phyloP scores from a whole-genome alignment of 2,797 vertebrate species.

The Hemibagrus guttatus region DNA sequence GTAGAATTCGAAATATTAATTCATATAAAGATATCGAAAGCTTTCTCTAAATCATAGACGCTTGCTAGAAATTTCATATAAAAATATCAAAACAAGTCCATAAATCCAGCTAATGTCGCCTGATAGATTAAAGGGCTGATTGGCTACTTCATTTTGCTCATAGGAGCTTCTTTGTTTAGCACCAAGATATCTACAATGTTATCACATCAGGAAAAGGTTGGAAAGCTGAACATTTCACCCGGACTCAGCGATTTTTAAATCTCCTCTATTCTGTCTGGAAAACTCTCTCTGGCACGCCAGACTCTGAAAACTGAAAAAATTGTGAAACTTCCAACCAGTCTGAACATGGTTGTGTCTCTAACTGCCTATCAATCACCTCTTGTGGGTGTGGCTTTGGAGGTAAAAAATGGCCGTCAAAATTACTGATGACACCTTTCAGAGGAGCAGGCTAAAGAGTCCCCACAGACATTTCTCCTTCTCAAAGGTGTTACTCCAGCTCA shows the following conservation, averaged over 20 bases:
- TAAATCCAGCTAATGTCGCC: background rate
- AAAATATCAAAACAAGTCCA: background rate
- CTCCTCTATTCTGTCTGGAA: too few species aligned
- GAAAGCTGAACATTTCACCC: background rate
- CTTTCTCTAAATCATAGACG: too few species aligned
- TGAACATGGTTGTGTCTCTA: background rate
- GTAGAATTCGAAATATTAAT: background rate
- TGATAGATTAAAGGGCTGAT: background rate
- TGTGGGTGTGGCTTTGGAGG: background rate
- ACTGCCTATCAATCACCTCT: background rate
- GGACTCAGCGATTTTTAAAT: background rate
- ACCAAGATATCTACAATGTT: background rate
- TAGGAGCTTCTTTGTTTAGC: background rate
- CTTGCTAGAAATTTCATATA: background rate
- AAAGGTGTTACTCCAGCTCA: background rate
- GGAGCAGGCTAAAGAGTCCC: background rate
- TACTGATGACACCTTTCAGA: background rate
- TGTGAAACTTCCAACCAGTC: background rate
- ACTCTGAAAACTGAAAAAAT: background rate
- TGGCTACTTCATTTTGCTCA: background rate
- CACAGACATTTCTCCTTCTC: background rate
- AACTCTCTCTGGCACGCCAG: too few species aligned
- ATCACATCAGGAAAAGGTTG: constrained; percentile 26
- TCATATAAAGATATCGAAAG: background rate
- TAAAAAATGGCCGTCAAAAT: background rate